Evolutionary conservation across 2,888 invertebrate genomes (phyloP), one percentile per base, ranked within the genome.

Genomic region (Ptychoptera albimana): DNA sequence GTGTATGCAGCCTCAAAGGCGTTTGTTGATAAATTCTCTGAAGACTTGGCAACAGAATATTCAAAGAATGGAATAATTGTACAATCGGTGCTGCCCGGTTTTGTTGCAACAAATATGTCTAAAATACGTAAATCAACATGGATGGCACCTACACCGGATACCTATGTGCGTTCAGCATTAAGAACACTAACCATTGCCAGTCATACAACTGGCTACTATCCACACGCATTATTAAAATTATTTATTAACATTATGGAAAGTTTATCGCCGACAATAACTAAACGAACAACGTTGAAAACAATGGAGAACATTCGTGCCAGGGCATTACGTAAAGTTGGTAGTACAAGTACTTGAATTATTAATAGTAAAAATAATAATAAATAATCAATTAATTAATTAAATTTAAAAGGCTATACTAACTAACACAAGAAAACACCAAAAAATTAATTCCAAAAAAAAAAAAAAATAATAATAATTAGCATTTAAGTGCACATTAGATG

Each of bases 1-100:
- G 78, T 91, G 0, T 97, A 97, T 57, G 80, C 86, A 29, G 88
- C 89, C 13, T 77, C 88, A 38, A 96, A 94, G 77, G 82, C 86
- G 2, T 89, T 78, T 66, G 79, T 88, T 10, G 78, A 81, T 43
- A 88, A 88, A 62, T 77, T 89, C 52, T 77, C 82, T 7, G 77
- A 75, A 42, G 84, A 87, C 53, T 64, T 89, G 23, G 73, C 77
- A 8, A 74, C 77, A 45, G 88, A 89, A 57, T 88, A 85, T 55
- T 66, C 70, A 13, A 74, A 75, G 35, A 67, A 73, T 37, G 86
- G 86, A 1, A 77, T 89, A 16, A 72, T 77, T 5, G 69, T 89
- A 6, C 91, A 93, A 66, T 80, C 83, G 57, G 70, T 93, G 1
- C 66, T 81, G 46, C 93, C 93, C 0, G 91, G 87, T 2, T 87